Base-by-base conservation (phyloP, 2,113 vertebrate genomes). In the Entelurus aequoreus region DNA sequence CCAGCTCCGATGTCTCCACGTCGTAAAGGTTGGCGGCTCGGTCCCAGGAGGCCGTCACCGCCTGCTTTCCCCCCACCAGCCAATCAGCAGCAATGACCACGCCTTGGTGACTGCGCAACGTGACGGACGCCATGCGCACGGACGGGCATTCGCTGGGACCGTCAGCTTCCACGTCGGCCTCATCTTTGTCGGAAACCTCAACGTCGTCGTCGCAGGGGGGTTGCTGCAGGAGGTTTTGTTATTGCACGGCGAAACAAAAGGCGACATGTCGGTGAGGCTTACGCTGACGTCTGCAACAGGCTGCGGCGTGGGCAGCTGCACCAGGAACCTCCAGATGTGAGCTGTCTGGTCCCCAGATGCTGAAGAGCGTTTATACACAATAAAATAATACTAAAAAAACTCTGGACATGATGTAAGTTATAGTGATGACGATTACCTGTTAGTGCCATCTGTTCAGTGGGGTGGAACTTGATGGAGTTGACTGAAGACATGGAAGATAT, bases 381-480 rank as follows among this genome's bases (percentile, higher is more conserved):
- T 11, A 19, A 21, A 51, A 19, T 5, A 21, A 51, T 10, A 16
- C 3, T 55, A 8, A 56, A 11, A 46, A 46, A 12, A 46, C 11
- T 46, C 42, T 46, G 19, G 10, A 21, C 54, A 42, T 56, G 15
- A 35, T 13, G 11, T 38, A 48, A 2, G 13, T 14, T 21, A 14
- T 2, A 16, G 38, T 10, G 8, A 6, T 57, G 6, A 16, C 6
- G 38, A 16, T 11, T 88, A 96, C 96, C 96, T 86, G 96, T 99
- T 52, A 99, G 92, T 75, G 94, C 94, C 82, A 97, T 92, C 87
- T 99, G 96, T 48, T 99, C 96, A 21, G 94, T 90, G 19, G 96
- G 96, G 86, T 99, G 96, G 79, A 99, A 99, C 84, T 98, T 99
- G 84, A 99, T 94, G 69, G 96, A 99, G 90, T 99, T 99, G 52